Conservation (phyloP, 2,888 invertebrate species). For the Cactoblastis cactorum region DNA sequence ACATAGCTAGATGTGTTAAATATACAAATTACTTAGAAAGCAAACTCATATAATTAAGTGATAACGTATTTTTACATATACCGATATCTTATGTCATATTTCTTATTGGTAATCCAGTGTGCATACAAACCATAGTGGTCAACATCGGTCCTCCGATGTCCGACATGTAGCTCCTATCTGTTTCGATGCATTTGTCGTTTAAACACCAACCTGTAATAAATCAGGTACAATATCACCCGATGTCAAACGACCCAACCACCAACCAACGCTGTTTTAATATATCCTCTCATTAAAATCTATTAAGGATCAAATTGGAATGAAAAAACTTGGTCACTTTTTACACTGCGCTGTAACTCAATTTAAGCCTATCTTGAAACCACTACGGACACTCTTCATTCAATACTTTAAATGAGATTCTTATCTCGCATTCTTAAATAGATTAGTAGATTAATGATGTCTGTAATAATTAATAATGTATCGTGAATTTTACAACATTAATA, state of each 20-base stretch:
- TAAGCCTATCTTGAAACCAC: conserved; percentile 77
- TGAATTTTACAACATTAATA: conserved; percentile 79
- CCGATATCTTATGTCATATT: conserved; percentile 41
- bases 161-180: conserved; percentile 78
- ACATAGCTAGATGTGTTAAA: too few relatives aligned
- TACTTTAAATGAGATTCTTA: conserved; percentile 80
- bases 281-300: conserved; percentile 12
- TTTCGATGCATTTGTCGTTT: conserved; percentile 80
- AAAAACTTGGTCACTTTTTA: conserved; percentile 20
- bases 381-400: conserved; percentile 79
- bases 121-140: conserved; percentile 55
- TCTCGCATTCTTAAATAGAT: conserved; percentile 78
- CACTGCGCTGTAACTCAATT: conserved; percentile 43
- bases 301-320: conserved; percentile 25
- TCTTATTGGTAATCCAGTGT: conserved; percentile 40
- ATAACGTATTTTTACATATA: too few relatives aligned
- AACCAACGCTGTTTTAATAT: conserved; percentile 18
- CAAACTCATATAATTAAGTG: too few relatives aligned
- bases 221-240: conserved; percentile 49
- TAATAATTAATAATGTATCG: conserved; percentile 79
- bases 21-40: too few relatives aligned
- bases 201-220: conserved; percentile 79
- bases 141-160: conserved; percentile 76
- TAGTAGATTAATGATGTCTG: conserved; percentile 79
- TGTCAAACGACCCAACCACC: conserved; percentile 31